Evolutionary conservation across 2,113 vertebrate genomes (phyloP).

Genomic region (Lepisosteus oculatus): DNA sequence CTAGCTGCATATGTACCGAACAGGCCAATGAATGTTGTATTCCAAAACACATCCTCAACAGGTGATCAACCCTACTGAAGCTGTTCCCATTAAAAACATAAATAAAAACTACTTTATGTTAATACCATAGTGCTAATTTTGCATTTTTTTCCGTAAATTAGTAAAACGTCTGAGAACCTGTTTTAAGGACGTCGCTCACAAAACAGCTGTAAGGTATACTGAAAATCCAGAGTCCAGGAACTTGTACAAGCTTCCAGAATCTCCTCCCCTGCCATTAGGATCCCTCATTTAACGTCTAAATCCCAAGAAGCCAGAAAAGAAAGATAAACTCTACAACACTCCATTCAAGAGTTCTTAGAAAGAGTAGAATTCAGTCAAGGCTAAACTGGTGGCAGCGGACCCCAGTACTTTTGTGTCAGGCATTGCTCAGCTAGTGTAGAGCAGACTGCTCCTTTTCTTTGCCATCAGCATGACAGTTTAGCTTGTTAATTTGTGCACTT

Average conservation of each 20-base stretch:
- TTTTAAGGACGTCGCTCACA: too few species aligned
- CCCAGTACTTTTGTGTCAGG: constrained; percentile 7
- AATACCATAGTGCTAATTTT: too few species aligned
- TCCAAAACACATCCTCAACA: too few species aligned
- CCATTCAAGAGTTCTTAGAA: background rate
- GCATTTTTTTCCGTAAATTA: too few species aligned
- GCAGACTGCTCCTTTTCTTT: constrained; percentile 35
- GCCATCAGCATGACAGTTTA: constrained; percentile 27
- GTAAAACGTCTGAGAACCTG: too few species aligned
- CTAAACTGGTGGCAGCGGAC: background rate
- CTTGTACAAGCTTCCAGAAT: background rate
- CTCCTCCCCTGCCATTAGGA: background rate
- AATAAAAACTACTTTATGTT: too few species aligned
- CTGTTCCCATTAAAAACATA: too few species aligned
- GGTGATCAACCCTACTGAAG: too few species aligned
- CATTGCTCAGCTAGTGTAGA: background rate
- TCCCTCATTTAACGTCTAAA: background rate
- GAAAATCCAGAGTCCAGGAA: background rate
- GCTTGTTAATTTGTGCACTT: constrained; percentile 36
- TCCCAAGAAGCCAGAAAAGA: background rate
- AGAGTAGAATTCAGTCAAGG: background rate
- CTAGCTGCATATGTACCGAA: too few species aligned
- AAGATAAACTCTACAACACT: background rate
- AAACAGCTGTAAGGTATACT: too few species aligned
- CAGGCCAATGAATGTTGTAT: too few species aligned